phyloP scores from a whole-genome alignment of 30 jellyfish, hydroid and myxozoan species.

The Hydra vulgaris region DNA sequence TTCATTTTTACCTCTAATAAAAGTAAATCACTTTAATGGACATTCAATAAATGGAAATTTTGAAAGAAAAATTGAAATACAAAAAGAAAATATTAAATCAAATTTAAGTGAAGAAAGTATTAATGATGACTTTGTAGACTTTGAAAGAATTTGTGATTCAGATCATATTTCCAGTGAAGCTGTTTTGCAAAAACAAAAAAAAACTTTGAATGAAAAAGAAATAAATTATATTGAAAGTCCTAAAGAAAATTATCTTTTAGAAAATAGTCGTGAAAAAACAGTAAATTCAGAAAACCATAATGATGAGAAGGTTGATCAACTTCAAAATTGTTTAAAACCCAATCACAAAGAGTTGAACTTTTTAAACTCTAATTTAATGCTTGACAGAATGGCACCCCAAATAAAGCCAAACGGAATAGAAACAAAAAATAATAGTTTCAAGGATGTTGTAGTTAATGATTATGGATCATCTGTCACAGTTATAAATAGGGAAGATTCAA shows the following conservation, averaged over 20 bases:
- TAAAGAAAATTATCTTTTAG: not conserved
- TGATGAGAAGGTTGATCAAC: not conserved
- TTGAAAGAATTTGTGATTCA: not conserved
- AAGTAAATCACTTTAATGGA: not conserved
- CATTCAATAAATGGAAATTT: not conserved
- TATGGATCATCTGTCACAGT: not conserved
- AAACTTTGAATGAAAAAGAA: not conserved
- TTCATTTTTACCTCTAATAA: not conserved
- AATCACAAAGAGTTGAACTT: not conserved
- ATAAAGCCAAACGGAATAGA: not conserved
- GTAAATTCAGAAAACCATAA: not conserved
- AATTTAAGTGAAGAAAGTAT: not conserved
- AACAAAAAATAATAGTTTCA: not conserved
- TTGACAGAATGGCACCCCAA: not conserved
- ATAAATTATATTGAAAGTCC: not conserved
- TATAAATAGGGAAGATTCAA: not conserved
- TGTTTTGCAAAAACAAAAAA: not conserved
- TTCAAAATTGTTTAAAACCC: not conserved
- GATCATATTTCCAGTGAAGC: not conserved
- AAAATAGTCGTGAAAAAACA: not conserved
- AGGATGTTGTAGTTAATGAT: not conserved
- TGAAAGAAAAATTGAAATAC: too few relatives aligned
- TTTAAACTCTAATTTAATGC: not conserved
- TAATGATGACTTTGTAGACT: not conserved
- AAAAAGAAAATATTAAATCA: not conserved